Conservation (phyloP, 2,888 invertebrate genomes). For the Xanthia icteritia region DNA sequence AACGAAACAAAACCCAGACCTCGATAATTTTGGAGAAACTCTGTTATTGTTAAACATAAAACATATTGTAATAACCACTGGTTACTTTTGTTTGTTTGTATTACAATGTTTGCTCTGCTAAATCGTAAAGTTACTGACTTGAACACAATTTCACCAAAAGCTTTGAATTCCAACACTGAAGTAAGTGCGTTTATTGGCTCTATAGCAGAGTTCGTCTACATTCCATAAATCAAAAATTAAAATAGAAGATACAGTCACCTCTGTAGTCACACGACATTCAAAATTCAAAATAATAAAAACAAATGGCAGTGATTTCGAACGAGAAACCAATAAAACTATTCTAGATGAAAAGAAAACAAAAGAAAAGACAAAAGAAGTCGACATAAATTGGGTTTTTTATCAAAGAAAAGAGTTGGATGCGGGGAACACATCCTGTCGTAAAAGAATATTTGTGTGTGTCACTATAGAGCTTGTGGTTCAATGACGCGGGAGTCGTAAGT, state of each 20-base stretch:
- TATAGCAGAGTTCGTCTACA: conserved; percentile 8
- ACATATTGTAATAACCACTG: conserved; percentile 30
- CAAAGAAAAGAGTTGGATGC: conserved; percentile 47
- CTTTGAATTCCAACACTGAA: background rate
- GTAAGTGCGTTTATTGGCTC: conserved; percentile 1
- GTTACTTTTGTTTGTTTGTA: conserved; percentile 50
- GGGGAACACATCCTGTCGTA: conserved; percentile 58
- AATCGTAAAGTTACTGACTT: conserved; percentile 27
- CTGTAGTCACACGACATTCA: conserved; percentile 40
- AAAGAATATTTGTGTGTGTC: conserved; percentile 37
- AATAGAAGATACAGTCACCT: conserved; percentile 33
- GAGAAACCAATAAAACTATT: conserved; percentile 47
- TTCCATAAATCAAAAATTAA: conserved; percentile 17
- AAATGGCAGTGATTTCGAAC: conserved; percentile 27
- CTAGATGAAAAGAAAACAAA: conserved; percentile 46
- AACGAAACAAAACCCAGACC: conserved; percentile 41
- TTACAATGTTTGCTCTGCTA: conserved; percentile 36
- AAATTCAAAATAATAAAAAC: conserved; percentile 42
- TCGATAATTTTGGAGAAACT: conserved; percentile 34
- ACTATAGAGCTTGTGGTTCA: conserved; percentile 35
- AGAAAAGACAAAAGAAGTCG: conserved; percentile 54
- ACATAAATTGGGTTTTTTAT: conserved; percentile 57
- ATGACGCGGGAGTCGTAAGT: conserved; percentile 35
- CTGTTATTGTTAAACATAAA: conserved; percentile 42
- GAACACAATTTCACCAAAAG: conserved; percentile 4